Evolutionary conservation across 2,888 invertebrate genomes (phyloP), one percentile per base, ranked within the genome.

Genomic region (Thera obeliscata): DNA sequence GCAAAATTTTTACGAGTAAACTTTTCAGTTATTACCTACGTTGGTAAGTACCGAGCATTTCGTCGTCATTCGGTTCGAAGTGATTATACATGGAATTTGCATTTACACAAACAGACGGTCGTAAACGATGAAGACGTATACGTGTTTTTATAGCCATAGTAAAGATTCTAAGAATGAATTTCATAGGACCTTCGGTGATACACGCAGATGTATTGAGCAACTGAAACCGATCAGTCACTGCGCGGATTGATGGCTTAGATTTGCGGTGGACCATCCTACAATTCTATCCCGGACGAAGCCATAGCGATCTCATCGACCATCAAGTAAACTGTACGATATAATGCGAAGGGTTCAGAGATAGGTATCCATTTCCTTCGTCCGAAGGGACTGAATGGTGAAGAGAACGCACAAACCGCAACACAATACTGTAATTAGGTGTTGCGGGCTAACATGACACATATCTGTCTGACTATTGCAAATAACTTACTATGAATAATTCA

Each of bases 1-100:
- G 76, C 75, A 80, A 83, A 78, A 86, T 86, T 87, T 87, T 90
- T 89, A 89, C 83, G 87, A 87, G 85, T 76, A 82, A 89, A 90
- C 83, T 90, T 89, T 71, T 86, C 80, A 82, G 83, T 85, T 85
- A 82, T 84, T 81, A 78, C 78, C 75, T 59, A 78, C 78, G 75
- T 59, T 35, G 35, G 9, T 63, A 41, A 6, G 3, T 56, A 49
- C 43, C 50, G 9, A 52, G 48, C 69, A 66, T 81, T 77, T 74
- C 76, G 72, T 76, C 73, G 76, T 77, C 78, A 80, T 81, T 82
- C 74, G 69, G 74, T 76, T 69, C 74, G 76, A 78, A 81, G 83
- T 82, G 83, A 86, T 87, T 87, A 84, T 83, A 86, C 82, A 84
- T 76, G 77, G 78, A 81, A 84, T 85, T 86, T 82, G 81, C 84